Evolutionary conservation across 2,797 vertebrate genomes (phyloP).

Genomic region (Cryptoprocta ferox): DNA sequence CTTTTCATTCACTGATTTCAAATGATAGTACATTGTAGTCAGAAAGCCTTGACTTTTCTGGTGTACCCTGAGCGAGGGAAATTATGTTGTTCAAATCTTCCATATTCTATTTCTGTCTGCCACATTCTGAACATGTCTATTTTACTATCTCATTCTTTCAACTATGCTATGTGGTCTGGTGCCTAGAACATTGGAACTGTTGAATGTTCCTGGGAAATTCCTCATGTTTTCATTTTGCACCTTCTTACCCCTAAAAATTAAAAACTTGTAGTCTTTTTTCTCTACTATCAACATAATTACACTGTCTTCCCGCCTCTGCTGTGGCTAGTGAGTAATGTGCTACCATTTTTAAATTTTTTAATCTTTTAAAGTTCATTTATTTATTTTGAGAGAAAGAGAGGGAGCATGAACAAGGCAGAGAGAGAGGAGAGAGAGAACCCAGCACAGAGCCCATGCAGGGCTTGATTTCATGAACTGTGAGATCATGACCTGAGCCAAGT

Average conservation of each 20-base stretch:
- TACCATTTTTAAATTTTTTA: not conserved
- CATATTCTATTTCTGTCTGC: not conserved
- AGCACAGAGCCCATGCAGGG: too few species aligned
- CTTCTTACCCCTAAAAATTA: not conserved
- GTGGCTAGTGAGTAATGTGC: not conserved
- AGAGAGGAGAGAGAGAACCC: too few species aligned
- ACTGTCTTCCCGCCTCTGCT: not conserved
- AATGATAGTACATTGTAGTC: not conserved
- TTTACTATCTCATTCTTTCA: conserved; percentile 1
- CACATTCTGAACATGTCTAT: not conserved
- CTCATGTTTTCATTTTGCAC: not conserved
- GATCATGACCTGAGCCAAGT: too few species aligned
- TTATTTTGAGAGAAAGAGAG: too few species aligned
- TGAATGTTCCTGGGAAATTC: not conserved
- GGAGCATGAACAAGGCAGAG: too few species aligned
- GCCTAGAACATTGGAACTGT: not conserved
- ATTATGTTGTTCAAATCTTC: not conserved
- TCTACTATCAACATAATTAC: not conserved
- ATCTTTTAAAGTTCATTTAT: too few species aligned
- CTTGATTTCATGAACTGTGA: too few species aligned
- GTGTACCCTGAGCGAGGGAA: not conserved
- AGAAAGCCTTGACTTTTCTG: not conserved
- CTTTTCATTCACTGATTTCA: not conserved
- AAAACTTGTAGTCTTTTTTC: not conserved
- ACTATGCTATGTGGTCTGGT: not conserved